These are phyloP conservation scores for Oreortyx pictus DNA, from an alignment of 2,797 vertebrate genomes.

Conservation along the genomic window DNA sequence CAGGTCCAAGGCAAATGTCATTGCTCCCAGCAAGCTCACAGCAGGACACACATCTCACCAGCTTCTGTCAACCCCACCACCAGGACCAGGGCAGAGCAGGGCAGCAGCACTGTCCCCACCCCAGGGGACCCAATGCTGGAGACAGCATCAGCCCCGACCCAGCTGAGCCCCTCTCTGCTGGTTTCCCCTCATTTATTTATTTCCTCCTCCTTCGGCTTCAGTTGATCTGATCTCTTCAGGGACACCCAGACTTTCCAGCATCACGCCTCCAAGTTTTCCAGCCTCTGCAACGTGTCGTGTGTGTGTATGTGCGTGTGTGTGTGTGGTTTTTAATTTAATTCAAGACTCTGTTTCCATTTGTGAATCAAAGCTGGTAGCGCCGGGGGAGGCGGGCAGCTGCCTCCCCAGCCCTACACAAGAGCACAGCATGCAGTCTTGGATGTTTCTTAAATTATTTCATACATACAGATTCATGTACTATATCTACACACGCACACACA, in stretches of 20 bases:
- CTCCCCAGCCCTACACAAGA: slow-evolving; percentile 24
- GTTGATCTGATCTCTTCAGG: slow-evolving; percentile 61
- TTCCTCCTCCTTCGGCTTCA: not conserved
- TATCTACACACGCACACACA: slow-evolving; percentile 44
- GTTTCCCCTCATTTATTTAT: not conserved
- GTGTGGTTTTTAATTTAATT: slow-evolving; percentile 71
- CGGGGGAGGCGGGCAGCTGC: not conserved
- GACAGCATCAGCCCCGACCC: not conserved
- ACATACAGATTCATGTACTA: slow-evolving; percentile 65
- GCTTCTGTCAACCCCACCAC: not conserved
- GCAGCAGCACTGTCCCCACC: not conserved
- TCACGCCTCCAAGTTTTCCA: not conserved
- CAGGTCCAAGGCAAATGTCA: not conserved
- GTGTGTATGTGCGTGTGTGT: slow-evolving; percentile 4
- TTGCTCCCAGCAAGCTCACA: not conserved
- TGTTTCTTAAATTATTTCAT: slow-evolving; percentile 66
- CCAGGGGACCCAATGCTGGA: not conserved
- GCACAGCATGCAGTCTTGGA: slow-evolving; percentile 50
- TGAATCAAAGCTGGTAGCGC: slow-evolving; percentile 47
- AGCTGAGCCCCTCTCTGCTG: not conserved
- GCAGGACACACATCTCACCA: not conserved
- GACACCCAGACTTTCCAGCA: slow-evolving; percentile 32
- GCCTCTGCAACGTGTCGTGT: slow-evolving; percentile 47
- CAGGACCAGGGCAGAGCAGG: not conserved
- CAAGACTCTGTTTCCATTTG: slow-evolving; percentile 50